Base-by-base conservation (phyloP, 1,140 invertebrate genomes). In the Brachionus sp. region DNA sequence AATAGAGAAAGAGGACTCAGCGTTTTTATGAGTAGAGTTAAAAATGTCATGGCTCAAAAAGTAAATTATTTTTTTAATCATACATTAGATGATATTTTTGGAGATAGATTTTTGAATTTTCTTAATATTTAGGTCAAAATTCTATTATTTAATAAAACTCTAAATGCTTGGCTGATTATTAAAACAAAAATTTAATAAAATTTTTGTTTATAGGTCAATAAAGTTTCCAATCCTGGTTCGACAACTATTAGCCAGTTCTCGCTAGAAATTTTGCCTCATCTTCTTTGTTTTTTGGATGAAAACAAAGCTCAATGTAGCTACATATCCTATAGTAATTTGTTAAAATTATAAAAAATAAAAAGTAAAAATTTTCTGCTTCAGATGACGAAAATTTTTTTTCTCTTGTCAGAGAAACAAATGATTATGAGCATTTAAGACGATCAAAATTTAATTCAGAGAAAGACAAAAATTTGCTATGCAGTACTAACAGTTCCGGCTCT, bases 221-320 rank as follows among this genome's bases (percentile, higher is more conserved):
- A 70, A 39, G 37, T 70, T 37, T 70, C 66, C 33, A 37, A 70
- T 16, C 37, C 35, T 19, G n/a, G 33, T 12, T 39, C 35, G 19
- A 70, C 35, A 37, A 70, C 37, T 37, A 13, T 7, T 23, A 23
- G 12, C 16, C 25, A 46, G n/a, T 75, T 75, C 46, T 75, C 42
- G 44, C 13, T 75, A 5, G 70, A 75, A 46, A 23, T 46, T 75
- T 46, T 75, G 33, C 70, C 70, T 1, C 42, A 75, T 75, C 25
- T 75, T 12, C 44, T 75, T 35, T 75, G 70, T 46, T 75, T 75
- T 46, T 39, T 75, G 23, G 70, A 75, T 13, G 70, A 75, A 46
- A 75, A 75, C 39, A 75, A 75, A 75, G 12, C 25, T 9, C 16
- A 75, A 29, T 25, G 39, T 44, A 44, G 12, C 5, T 75, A 75